Conservation (phyloP, 1,140 invertebrate species). For the Cyclargus thomasi region DNA sequence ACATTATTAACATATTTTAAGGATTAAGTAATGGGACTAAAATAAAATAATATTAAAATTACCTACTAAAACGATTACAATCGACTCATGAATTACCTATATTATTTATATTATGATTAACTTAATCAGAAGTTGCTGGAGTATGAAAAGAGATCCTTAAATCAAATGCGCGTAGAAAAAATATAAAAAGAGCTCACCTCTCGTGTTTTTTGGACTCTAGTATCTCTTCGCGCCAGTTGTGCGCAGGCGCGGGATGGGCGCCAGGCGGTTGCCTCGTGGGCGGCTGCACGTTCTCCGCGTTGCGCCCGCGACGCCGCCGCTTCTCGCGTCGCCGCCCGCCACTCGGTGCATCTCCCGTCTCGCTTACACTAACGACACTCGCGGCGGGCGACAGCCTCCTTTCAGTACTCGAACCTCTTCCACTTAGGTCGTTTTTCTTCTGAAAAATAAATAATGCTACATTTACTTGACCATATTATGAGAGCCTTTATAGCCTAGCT, state of each 20-base stretch:
- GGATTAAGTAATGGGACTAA: too few species aligned
- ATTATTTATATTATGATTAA: too few species aligned
- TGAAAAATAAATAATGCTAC: slow-evolving; percentile 26
- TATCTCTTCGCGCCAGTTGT: slow-evolving; percentile 63
- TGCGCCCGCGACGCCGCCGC: slow-evolving; percentile 34
- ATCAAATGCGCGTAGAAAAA: not conserved
- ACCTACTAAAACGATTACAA: too few species aligned
- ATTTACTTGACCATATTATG: too few species aligned
- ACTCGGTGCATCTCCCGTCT: slow-evolving; percentile 21
- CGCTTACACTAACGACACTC: slow-evolving; percentile 26
- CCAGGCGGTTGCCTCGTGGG: slow-evolving; percentile 26
- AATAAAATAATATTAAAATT: too few species aligned
- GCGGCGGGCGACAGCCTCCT: slow-evolving; percentile 42
- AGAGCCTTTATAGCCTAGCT: too few species aligned
- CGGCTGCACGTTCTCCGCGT: slow-evolving; percentile 37
- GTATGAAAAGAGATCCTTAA: too few species aligned
- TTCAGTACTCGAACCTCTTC: slow-evolving; percentile 42
- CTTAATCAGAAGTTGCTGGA: too few species aligned
- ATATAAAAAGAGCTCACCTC: slow-evolving; percentile 30
- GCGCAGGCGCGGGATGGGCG: slow-evolving; percentile 25
- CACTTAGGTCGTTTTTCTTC: slow-evolving; percentile 36
- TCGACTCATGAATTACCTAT: too few species aligned
- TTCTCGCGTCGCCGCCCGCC: slow-evolving; percentile 32
- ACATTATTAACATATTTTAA: too few species aligned
- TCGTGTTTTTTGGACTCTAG: slow-evolving; percentile 60